Base-by-base conservation (phyloP, 2,888 invertebrate genomes). In the Ischnura elegans region DNA sequence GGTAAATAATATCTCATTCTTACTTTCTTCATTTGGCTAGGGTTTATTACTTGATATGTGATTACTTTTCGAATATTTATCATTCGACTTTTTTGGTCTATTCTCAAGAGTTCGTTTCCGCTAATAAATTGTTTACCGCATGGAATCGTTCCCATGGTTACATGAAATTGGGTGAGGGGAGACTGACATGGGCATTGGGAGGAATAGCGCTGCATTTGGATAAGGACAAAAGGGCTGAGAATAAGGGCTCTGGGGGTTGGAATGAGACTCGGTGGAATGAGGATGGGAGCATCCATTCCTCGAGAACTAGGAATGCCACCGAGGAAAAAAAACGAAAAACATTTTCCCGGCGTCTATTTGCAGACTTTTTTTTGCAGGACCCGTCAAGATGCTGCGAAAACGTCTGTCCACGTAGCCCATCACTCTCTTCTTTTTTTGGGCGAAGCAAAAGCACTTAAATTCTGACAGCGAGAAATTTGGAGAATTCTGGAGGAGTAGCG, bases 41-140 rank as follows among this genome's bases (percentile, higher is more conserved):
- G 13, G 47, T 47, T 47, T 47, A 47, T 13, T 47, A n/a, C n/a
- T n/a, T 47, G 13, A 8, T 47, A 5, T 8, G 13, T 47, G 66
- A 29, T 29, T 76, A 76, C 13, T 10, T 36, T 76, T 76, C 76
- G 13, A 4, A 76, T 10, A 76, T 8, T 76, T 36, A 4, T 36
- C 76, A 36, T 36, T 36, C 0, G 29, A 10, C 36, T 36, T 13
- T 76, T 76, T 3, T 10, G 29, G 76, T 13, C 29, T 10, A 42
- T 25, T 42, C 87, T 13, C 87, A 19, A 19, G 51, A 42, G 55
- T 55, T 16, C 42, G 87, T 42, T 43, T 55, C 55, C 55, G 42
- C 43, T 61, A 90, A 90, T 66, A 66, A 90, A 90, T 90, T 90
- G 61, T 66, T 8, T n/a, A 25, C 25, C 4, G 45, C 16, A n/a